Conservation (phyloP, 2,888 invertebrate genomes). For the Drosophila pseudotalamancana region DNA sequence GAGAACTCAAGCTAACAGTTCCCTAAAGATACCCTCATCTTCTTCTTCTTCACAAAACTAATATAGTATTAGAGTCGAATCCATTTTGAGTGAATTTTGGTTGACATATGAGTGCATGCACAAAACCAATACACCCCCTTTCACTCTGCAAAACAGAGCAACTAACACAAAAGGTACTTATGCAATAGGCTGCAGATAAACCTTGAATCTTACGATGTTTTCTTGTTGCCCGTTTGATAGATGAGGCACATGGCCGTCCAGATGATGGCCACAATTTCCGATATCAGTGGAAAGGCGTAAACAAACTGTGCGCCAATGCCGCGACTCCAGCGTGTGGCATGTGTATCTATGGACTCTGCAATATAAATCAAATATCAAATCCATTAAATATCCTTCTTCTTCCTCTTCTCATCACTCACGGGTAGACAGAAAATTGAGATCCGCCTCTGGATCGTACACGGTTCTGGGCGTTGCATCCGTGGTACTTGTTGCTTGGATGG, state of each 20-base stretch:
- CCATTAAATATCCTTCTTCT: background rate
- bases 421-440: conserved; percentile 69
- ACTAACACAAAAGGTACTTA: background rate
- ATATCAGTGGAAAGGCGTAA: conserved; percentile 79
- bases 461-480: conserved; percentile 49
- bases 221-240: conserved; percentile 80
- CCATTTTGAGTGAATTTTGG: too few species aligned
- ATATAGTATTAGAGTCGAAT: too few species aligned
- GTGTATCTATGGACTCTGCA: conserved; percentile 76
- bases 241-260: conserved; percentile 83
- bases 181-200: background rate
- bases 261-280: conserved; percentile 80
- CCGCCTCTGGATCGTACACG: conserved; percentile 62
- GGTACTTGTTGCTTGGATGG: conserved; percentile 34
- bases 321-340: conserved; percentile 72
- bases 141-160: background rate
- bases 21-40: too few species aligned
- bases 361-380: background rate
- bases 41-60: too few species aligned
- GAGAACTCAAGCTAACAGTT: too few species aligned
- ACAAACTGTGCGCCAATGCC: conserved; percentile 75
- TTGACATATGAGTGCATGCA: too few species aligned
- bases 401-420: conserved; percentile 51
- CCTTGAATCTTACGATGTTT: conserved; percentile 67
- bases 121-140: background rate